phyloP scores from a whole-genome alignment of 2,888 invertebrate species.

The Synanthedon formicaeformis region DNA sequence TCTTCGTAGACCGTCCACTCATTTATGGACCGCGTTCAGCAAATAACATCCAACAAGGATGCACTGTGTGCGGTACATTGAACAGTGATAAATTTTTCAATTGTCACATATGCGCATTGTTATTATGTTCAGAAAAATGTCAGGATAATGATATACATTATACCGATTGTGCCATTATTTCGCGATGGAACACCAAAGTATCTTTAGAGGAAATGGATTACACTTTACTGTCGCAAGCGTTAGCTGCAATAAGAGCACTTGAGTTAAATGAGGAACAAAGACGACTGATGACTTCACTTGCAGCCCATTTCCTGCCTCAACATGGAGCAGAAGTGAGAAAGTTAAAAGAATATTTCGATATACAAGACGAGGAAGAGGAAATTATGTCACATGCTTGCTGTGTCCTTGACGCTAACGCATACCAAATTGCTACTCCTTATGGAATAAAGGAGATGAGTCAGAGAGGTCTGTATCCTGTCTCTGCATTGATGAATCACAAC shows the following conservation, averaged over 20 bases:
- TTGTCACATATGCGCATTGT: conserved; percentile 77
- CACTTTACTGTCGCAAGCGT: conserved; percentile 37
- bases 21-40: conserved; percentile 77
- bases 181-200: conserved; percentile 67
- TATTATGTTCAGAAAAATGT: conserved; percentile 77
- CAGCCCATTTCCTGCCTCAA: conserved; percentile 63
- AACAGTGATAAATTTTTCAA: conserved; percentile 43
- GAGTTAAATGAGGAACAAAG: conserved; percentile 55
- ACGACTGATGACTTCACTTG: conserved; percentile 60
- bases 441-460: conserved; percentile 61
- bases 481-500: conserved; percentile 76
- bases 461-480: conserved; percentile 76
- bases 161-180: conserved; percentile 75
- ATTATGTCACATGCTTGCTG: conserved; percentile 72
- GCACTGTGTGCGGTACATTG: conserved; percentile 74
- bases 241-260: conserved; percentile 50
- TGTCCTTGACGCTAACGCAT: conserved; percentile 77
- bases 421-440: conserved; percentile 66
- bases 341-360: conserved; percentile 58
- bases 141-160: conserved; percentile 69
- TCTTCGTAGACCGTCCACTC: conserved; percentile 78
- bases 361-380: conserved; percentile 66
- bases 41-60: conserved; percentile 67
- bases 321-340: conserved; percentile 71
- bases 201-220: conserved; percentile 46